Evolutionary conservation across 2,113 vertebrate genomes (phyloP).

Genomic region (Andinoacara biseriatus): DNA sequence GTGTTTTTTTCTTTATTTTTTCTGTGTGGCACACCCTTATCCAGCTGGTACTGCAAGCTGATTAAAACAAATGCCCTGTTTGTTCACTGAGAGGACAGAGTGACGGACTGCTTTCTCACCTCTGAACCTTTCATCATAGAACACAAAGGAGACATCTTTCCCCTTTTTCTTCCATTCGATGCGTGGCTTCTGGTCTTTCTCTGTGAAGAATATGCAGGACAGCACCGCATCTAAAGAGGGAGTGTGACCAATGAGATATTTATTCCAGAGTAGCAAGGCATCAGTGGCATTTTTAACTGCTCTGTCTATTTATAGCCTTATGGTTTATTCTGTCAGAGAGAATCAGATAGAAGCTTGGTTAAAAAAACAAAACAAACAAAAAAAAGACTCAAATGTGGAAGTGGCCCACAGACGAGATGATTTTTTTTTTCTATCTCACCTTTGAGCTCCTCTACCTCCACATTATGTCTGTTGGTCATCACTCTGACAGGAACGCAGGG

Average conservation of each 20-base stretch:
- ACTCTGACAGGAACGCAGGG: constrained; percentile 70
- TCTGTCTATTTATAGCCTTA: constrained; percentile 49
- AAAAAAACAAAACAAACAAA: background rate
- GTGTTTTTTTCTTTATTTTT: background rate
- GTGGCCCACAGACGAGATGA: background rate
- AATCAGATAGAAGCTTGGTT: constrained; percentile 2
- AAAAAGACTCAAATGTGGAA: background rate
- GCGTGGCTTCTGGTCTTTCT: constrained; percentile 80
- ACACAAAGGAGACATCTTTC: constrained; percentile 87
- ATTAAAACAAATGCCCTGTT: constrained; percentile 37
- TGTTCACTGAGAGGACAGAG: constrained; percentile 30
- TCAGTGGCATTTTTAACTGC: constrained; percentile 32
- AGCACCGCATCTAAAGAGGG: constrained; percentile 83
- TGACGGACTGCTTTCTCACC: constrained; percentile 74
- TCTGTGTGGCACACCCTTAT: background rate
- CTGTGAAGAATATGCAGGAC: constrained; percentile 85
- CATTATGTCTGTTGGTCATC: constrained; percentile 52
- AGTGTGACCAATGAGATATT: constrained; percentile 39
- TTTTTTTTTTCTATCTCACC: constrained; percentile 56
- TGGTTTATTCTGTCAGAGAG: constrained; percentile 35
- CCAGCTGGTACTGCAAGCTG: constrained; percentile 31
- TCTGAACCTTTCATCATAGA: constrained; percentile 84
- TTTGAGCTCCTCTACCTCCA: constrained; percentile 76
- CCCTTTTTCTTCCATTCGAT: constrained; percentile 94
- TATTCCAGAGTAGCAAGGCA: constrained; percentile 13